Evolutionary conservation across 1,140 invertebrate species (phyloP), one percentile per base, ranked within the genome.

Genomic region (Bombus ignitus): DNA sequence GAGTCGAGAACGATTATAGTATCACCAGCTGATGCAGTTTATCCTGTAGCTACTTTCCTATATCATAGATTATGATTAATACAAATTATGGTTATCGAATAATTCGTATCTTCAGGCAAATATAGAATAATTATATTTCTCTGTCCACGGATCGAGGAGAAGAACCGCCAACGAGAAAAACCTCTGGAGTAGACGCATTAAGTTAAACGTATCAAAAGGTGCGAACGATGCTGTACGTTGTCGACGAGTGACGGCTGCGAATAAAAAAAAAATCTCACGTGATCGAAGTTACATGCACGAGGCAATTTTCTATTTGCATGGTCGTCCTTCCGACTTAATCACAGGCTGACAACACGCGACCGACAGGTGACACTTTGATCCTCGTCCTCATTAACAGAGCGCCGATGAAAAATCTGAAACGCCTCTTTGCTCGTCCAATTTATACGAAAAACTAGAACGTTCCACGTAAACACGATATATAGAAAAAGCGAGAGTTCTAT

Each of bases 391-490:
- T 86, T 79, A 81, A 68, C 65, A 47, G 62, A 42, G 22, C 70
- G 18, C n/a, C 77, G 39, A 32, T n/a, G 62, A 25, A 53, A 87
- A 66, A 79, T 75, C 70, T 62, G 76, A 37, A 81, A 66, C 84
- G 78, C 44, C 77, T 78, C 37, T 42, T 59, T 44, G 66, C 66
- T 62, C 39, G 82, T 42, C 47, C 65, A 80, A 73, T 79, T 85
- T 78, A 76, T 32, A 53, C 47, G 47, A 70, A 71, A 82, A 89
- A 87, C 84, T 88, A 81, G 87, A 89, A 89, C 78, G 71, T 70
- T 73, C 59, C 76, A 59, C 66, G 73, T 80, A 66, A 80, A 80
- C 82, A 72, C 18, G 57, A 79, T 39, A 89, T 83, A 65, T 39
- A 32, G 15, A 68, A 68, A 68, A 68, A 32, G 32, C 5, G 15